A percentile compares a stretch with the other conserved stretches of the same genome.
These are phyloP conservation scores for Gobio occitaniae DNA, from an alignment of 2,797 vertebrate genomes.

Conservation along the genomic window DNA sequence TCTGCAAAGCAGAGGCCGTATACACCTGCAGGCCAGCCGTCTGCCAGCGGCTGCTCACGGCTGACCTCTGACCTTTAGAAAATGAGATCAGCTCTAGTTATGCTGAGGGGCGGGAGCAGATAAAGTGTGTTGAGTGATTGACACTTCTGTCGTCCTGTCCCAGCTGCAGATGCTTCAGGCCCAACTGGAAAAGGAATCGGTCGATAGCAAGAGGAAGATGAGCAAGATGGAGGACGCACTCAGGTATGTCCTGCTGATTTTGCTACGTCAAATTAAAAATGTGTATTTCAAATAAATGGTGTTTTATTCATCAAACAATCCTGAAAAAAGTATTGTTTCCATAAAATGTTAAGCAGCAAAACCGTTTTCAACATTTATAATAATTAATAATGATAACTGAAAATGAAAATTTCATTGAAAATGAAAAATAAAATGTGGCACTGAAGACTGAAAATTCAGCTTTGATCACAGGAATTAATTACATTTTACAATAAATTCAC, in stretches of 20 bases:
- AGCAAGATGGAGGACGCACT: slow-evolving; percentile 82
- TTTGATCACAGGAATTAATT: no score
- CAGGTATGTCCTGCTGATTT: slow-evolving; percentile 67
- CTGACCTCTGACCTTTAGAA: slow-evolving; percentile 44
- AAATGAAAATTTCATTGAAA: no score
- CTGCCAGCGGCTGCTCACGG: slow-evolving; percentile 28
- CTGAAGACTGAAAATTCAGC: no score
- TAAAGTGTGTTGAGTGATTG: slow-evolving; percentile 41
- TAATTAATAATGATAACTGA: no score
- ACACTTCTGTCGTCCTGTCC: slow-evolving; percentile 25
- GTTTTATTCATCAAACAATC: no score
- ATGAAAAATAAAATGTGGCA: no score
- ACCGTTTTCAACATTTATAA: no score
- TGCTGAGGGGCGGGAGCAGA: slow-evolving; percentile 2
- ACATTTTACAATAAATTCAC: no score
- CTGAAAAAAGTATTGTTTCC: no score
- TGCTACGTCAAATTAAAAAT: no score
- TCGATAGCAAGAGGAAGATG: slow-evolving; percentile 81
- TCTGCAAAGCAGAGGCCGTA: slow-evolving; percentile 44
- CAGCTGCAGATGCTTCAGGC: slow-evolving; percentile 82
- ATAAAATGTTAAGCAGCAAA: no score
- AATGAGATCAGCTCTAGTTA: slow-evolving; percentile 25
- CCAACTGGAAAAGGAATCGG: slow-evolving; percentile 84
- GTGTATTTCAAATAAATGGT: no score
- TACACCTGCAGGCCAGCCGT: slow-evolving; percentile 54